These are phyloP conservation scores for Orycteropus afer DNA, from an alignment of 2,113 vertebrate genomes.

Conservation along the genomic window DNA sequence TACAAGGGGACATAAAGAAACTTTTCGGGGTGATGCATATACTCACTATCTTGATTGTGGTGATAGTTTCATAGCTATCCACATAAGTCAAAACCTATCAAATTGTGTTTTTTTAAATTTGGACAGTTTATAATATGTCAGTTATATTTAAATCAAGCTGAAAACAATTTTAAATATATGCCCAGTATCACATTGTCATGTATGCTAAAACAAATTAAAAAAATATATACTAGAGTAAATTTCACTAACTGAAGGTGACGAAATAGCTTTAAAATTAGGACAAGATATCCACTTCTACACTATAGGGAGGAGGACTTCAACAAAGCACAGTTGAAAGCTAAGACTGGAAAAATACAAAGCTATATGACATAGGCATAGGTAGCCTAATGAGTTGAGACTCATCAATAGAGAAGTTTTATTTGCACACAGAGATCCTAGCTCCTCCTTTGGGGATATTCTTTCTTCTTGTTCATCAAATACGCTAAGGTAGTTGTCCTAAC, in stretches of 20 bases:
- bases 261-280: not conserved
- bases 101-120: not conserved
- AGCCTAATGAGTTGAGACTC: not conserved
- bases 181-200: not conserved
- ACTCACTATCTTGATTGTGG: not conserved
- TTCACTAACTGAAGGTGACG: not conserved
- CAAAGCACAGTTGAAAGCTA: not conserved
- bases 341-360: constrained; percentile 17
- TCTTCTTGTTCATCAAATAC: not conserved
- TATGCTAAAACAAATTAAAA: not conserved
- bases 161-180: not conserved
- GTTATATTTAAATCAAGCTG: not conserved
- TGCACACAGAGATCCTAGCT: not conserved
- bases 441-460: not conserved
- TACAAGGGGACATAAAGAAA: not conserved
- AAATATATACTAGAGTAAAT: not conserved
- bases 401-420: not conserved
- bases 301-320: not conserved
- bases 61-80: not conserved
- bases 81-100: not conserved
- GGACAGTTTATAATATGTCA: not conserved
- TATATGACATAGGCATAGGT: not conserved
- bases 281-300: not conserved
- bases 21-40: not conserved
- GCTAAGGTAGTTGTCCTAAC: not conserved